Conservation (phyloP, 1,140 invertebrate genomes). For the Trichonephila inaurata region DNA sequence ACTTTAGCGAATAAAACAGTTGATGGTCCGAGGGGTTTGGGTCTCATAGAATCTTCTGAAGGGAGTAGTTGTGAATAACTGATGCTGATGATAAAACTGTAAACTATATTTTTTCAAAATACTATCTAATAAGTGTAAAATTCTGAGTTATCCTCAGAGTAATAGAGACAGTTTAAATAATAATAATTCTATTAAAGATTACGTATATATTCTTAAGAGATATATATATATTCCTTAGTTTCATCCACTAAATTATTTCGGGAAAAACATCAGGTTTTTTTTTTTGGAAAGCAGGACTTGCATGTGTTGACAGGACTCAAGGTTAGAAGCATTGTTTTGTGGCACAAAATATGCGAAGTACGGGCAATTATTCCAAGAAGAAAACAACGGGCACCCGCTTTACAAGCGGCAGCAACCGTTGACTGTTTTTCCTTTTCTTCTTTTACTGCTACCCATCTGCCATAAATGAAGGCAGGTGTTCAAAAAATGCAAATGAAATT, state of each 20-base stretch:
- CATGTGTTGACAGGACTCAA: conserved; percentile 12
- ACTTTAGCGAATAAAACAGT: too few relatives aligned
- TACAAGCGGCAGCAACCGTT: neutral
- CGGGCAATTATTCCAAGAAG: neutral
- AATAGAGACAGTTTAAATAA: too few relatives aligned
- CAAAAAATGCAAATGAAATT: neutral
- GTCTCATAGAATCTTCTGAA: too few relatives aligned
- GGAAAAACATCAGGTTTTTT: neutral
- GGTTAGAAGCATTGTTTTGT: neutral
- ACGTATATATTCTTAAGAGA: too few relatives aligned
- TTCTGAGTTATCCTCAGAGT: too few relatives aligned
- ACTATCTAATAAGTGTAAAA: too few relatives aligned
- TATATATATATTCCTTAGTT: too few relatives aligned
- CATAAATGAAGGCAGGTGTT: neutral
- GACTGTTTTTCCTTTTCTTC: neutral
- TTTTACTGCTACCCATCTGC: neutral
- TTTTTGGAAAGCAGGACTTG: neutral
- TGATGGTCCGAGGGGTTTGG: too few relatives aligned
- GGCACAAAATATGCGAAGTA: neutral
- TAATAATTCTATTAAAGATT: too few relatives aligned
- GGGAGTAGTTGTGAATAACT: too few relatives aligned
- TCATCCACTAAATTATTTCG: neutral
- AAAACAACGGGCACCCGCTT: neutral
- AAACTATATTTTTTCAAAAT: too few relatives aligned
- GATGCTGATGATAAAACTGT: too few relatives aligned